Evolutionary conservation across 2,797 vertebrate species (phyloP).

Genomic region (Buphagus erythrorhynchus): DNA sequence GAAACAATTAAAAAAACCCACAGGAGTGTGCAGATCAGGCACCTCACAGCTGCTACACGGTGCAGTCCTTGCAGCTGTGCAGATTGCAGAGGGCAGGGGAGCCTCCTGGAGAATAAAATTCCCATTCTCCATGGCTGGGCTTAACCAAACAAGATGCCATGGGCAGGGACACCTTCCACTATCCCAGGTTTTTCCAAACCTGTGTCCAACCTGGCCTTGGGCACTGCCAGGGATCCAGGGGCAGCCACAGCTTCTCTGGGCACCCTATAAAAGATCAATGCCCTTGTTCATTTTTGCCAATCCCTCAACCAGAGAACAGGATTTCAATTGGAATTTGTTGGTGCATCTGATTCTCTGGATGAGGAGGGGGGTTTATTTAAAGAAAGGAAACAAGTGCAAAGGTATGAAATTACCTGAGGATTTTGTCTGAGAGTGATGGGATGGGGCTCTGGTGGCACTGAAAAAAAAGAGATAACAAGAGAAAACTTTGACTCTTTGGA

Average conservation of each 20-base stretch:
- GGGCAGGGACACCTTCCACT: not conserved
- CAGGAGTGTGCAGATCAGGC: not conserved
- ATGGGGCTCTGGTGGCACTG: not conserved
- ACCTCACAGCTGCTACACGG: not conserved
- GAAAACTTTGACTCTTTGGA: not conserved
- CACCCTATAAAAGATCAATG: fast-evolving
- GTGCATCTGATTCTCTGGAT: not conserved
- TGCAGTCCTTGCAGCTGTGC: not conserved
- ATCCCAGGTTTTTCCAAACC: not conserved
- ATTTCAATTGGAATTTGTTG: not conserved
- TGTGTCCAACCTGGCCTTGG: not conserved
- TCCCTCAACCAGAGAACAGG: not conserved
- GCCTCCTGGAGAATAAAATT: not conserved
- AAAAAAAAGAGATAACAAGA: not conserved
- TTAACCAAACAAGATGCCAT: not conserved
- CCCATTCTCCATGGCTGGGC: fast-evolving
- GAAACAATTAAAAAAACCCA: not conserved
- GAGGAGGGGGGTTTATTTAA: not conserved
- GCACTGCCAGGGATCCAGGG: not conserved
- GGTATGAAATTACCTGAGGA: not conserved
- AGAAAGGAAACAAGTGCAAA: not conserved
- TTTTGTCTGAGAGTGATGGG: not conserved
- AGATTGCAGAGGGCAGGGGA: not conserved
- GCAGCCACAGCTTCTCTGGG: not conserved
- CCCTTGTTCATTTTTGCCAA: not conserved